These are phyloP conservation scores for Tringa solitaria DNA, from an alignment of 2,113 vertebrate species.

Conservation along the genomic window DNA sequence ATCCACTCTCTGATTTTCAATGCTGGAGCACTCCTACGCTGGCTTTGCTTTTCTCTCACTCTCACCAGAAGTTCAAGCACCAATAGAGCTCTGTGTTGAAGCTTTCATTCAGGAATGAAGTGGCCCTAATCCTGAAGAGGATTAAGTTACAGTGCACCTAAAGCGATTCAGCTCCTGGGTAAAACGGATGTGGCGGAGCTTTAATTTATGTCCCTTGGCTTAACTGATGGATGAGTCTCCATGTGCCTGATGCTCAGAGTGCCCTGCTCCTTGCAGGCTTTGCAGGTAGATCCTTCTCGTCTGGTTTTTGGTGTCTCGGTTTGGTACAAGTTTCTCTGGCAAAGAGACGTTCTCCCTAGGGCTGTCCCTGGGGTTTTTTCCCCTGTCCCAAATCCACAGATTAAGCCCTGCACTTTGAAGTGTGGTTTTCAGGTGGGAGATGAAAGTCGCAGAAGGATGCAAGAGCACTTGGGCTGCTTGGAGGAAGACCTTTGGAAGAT, in stretches of 20 bases:
- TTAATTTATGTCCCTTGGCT: not conserved
- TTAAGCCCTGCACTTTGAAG: not conserved
- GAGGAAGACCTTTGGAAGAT: not conserved
- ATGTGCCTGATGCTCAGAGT: rapidly evolving
- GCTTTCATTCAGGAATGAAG: not conserved
- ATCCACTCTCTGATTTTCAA: not conserved
- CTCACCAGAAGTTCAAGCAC: not conserved
- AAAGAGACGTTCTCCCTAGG: not conserved
- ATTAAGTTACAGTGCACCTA: not conserved
- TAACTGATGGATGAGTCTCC: not conserved
- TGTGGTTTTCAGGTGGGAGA: not conserved
- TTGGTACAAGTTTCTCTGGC: not conserved
- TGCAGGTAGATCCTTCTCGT: not conserved
- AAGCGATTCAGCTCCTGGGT: not conserved
- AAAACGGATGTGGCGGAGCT: rapidly evolving
- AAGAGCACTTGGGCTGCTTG: not conserved
- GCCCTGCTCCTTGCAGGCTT: not conserved
- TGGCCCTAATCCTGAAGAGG: not conserved
- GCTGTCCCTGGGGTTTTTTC: not conserved
- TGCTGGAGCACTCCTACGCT: rapidly evolving
- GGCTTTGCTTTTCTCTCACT: not conserved
- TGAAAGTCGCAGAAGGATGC: not conserved
- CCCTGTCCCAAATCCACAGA: not conserved
- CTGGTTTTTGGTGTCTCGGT: not conserved
- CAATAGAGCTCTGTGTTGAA: not conserved